Conservation (phyloP, 1,140 invertebrate species). For the Choristoneura fumiferana region DNA sequence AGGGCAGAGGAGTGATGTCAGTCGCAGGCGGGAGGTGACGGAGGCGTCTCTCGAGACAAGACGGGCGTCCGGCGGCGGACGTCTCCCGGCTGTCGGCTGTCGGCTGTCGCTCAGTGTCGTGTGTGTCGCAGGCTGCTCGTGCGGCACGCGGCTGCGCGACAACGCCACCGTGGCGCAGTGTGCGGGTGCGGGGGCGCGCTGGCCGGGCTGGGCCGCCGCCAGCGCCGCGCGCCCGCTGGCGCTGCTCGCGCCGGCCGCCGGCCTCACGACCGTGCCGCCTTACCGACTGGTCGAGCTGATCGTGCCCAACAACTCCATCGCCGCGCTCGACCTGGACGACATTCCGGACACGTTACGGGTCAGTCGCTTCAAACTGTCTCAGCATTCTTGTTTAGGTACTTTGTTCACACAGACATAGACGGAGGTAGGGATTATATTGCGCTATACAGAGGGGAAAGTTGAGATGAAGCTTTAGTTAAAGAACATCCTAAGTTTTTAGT, state of each 20-base stretch:
- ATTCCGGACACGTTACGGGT: background rate
- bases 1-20: too few relatives aligned
- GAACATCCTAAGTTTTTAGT: too few relatives aligned
- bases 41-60: too few relatives aligned
- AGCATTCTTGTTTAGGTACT: too few relatives aligned
- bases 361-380: background rate
- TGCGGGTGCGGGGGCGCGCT: background rate
- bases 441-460: too few relatives aligned
- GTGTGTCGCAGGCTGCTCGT: background rate
- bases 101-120: too few relatives aligned
- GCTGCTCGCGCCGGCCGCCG: background rate
- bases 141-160: background rate
- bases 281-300: background rate
- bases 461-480: too few relatives aligned
- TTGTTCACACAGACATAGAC: too few relatives aligned
- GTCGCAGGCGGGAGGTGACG: too few relatives aligned
- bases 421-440: too few relatives aligned
- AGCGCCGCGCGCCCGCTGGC: background rate
- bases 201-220: background rate
- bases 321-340: background rate
- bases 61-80: too few relatives aligned
- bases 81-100: too few relatives aligned
- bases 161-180: background rate
- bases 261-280: background rate
- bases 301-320: background rate